These are phyloP conservation scores for Pangasius macronema DNA, from an alignment of 2,797 vertebrate genomes.

Conservation along the genomic window DNA sequence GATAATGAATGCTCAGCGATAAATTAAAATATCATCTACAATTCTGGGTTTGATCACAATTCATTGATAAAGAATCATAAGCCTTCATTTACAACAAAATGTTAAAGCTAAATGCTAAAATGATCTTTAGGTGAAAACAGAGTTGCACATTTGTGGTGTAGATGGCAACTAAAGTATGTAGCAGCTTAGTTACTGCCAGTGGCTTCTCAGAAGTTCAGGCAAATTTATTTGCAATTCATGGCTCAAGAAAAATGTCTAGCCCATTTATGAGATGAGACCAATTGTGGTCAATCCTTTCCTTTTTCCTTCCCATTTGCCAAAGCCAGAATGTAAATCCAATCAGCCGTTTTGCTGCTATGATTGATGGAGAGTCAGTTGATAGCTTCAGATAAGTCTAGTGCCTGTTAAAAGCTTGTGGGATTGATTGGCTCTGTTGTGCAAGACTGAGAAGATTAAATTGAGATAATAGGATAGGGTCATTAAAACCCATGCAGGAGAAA, in stretches of 20 bases:
- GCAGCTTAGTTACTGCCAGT: background rate
- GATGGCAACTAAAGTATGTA: background rate
- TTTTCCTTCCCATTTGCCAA: slow-evolving; percentile 36
- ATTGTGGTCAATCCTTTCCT: slow-evolving; percentile 42
- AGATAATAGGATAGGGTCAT: slow-evolving; percentile 58
- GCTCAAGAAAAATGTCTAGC: background rate
- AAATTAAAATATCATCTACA: no score
- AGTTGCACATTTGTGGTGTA: background rate
- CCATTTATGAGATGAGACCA: slow-evolving; percentile 20
- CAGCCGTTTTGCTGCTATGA: slow-evolving; percentile 53
- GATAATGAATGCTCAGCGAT: background rate
- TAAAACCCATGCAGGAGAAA: slow-evolving; percentile 41
- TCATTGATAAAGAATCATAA: background rate
- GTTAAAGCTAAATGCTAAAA: background rate
- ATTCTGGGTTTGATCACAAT: background rate
- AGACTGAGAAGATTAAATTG: slow-evolving; percentile 57
- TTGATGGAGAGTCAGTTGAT: slow-evolving; percentile 48
- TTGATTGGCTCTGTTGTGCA: slow-evolving; percentile 56
- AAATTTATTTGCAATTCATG: slow-evolving; percentile 5
- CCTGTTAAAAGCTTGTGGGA: slow-evolving; percentile 57
- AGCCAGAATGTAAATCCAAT: slow-evolving; percentile 49
- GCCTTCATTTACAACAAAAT: background rate
- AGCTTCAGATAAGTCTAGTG: slow-evolving; percentile 41
- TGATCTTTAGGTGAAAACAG: background rate
- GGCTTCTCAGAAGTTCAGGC: background rate